phyloP scores from a whole-genome alignment of 2,113 vertebrate species.

The Agapornis roseicollis region DNA sequence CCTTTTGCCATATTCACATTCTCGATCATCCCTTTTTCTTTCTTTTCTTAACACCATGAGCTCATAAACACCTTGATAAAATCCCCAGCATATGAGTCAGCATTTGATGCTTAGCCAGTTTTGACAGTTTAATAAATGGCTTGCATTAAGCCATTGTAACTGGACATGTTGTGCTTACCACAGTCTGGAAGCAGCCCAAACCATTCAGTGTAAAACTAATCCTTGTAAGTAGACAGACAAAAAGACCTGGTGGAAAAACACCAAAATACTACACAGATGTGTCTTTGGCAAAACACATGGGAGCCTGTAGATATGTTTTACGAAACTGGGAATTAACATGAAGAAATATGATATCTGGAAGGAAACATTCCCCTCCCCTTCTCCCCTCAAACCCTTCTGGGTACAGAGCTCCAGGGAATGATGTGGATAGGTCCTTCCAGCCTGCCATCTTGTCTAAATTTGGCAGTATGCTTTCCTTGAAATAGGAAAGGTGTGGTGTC shows the following conservation, averaged over 20 bases:
- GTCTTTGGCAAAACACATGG: background rate
- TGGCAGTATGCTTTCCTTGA: background rate
- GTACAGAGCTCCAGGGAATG: background rate
- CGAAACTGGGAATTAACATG: background rate
- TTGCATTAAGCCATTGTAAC: background rate
- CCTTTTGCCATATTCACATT: background rate
- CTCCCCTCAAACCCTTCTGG: background rate
- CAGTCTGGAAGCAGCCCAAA: conserved; percentile 29
- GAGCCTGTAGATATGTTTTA: background rate
- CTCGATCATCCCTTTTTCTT: background rate
- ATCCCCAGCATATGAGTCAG: background rate
- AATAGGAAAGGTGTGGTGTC: too few species aligned
- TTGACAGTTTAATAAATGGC: conserved; percentile 2
- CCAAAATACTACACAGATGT: background rate
- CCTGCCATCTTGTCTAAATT: background rate
- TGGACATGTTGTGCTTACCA: background rate
- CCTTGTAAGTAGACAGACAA: background rate
- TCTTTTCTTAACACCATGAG: background rate
- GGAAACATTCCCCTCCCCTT: accelerated
- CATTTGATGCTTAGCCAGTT: background rate
- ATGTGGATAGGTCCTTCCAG: background rate
- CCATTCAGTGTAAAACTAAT: conserved; percentile 14
- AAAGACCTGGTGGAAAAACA: background rate
- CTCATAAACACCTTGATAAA: conserved; percentile 34
- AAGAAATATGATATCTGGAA: background rate